These are phyloP conservation scores for Drosophila koepferae DNA, from an alignment of 2,888 invertebrate species.

Conservation along the genomic window DNA sequence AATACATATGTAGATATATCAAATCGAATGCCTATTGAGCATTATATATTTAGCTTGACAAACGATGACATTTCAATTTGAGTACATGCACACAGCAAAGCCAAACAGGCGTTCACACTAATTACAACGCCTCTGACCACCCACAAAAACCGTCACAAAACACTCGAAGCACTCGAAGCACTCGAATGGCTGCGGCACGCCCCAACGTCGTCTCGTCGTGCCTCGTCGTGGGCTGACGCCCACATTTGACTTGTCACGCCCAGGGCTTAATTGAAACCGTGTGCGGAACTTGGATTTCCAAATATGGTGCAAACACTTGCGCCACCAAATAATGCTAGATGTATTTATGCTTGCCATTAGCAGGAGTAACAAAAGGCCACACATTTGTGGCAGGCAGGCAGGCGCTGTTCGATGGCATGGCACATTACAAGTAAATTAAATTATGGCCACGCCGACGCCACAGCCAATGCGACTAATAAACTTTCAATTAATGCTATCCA, in stretches of 20 bases:
- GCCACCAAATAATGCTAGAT: constrained; percentile 12
- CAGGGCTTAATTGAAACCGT: constrained; percentile 64
- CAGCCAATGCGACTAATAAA: constrained; percentile 65
- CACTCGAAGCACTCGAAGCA: constrained; percentile 17
- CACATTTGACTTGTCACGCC: constrained; percentile 55
- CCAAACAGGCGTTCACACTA: constrained; percentile 21
- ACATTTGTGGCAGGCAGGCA: constrained; percentile 15
- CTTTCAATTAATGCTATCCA: constrained; percentile 75
- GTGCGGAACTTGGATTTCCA: constrained; percentile 41
- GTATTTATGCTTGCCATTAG: constrained; percentile 54
- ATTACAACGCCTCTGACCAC: constrained; percentile 50
- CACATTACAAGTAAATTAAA: constrained; percentile 72
- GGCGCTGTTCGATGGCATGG: constrained; percentile 19
- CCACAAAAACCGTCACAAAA: constrained; percentile 36
- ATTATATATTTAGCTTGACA: constrained; percentile 6
- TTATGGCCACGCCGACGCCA: constrained; percentile 59
- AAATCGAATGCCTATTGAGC: neutral
- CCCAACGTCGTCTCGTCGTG: constrained; percentile 1
- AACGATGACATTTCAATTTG: constrained; percentile 16
- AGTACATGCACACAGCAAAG: neutral
- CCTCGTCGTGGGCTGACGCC: constrained; percentile 33
- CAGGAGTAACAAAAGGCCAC: constrained; percentile 42
- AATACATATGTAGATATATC: neutral
- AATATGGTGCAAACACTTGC: constrained; percentile 31
- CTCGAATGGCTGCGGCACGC: constrained; percentile 45